Evolutionary conservation across 2,113 vertebrate genomes (phyloP).

Genomic region (Odobenus rosmarus): DNA sequence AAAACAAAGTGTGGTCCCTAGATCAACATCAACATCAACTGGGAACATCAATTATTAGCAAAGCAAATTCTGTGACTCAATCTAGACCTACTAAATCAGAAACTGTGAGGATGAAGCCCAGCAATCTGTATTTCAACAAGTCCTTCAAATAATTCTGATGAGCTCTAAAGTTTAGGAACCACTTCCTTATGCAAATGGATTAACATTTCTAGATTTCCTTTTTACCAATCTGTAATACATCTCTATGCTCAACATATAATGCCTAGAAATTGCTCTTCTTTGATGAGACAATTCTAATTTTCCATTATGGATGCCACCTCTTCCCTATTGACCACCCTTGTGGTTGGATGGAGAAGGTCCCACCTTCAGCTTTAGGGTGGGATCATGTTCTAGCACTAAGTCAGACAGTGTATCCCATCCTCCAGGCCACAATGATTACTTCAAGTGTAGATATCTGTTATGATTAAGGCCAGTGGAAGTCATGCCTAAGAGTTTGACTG

Average conservation of each 20-base stretch:
- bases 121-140: neutral
- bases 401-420: neutral
- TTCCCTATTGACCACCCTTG: neutral
- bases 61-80: neutral
- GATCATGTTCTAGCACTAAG: neutral
- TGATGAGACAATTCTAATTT: neutral
- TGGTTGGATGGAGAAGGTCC: neutral
- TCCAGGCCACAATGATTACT: neutral
- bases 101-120: neutral
- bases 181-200: neutral
- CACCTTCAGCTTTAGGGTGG: neutral
- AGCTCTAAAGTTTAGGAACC: neutral
- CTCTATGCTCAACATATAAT: neutral
- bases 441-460: neutral
- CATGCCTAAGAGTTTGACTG: neutral
- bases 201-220: neutral
- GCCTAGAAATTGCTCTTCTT: neutral
- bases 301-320: neutral
- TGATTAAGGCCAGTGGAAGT: neutral
- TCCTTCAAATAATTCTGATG: neutral
- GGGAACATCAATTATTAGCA: neutral
- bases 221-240: neutral
- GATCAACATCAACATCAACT: neutral
- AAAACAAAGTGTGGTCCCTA: neutral
- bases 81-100: neutral